Percentiles rank a stretch among this genome's conserved stretches.
These are phyloP conservation scores for Lottia gigantea DNA, from an alignment of 2,888 invertebrate species.

Conservation along the genomic window DNA sequence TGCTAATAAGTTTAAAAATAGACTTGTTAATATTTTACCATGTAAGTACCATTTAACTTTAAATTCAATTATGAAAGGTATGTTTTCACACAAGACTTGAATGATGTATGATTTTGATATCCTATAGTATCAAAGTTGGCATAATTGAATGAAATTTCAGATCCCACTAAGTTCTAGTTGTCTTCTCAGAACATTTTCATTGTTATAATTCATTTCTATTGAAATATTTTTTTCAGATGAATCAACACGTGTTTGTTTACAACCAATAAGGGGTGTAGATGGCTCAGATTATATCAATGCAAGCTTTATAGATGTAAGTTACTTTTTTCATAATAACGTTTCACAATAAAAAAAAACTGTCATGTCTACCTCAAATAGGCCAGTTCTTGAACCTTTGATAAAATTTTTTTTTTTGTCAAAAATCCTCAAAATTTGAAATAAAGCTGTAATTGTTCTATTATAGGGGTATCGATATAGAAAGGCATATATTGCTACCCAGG, in stretches of 20 bases:
- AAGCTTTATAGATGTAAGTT: slow-evolving; percentile 88
- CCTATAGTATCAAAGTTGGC: too few relatives aligned
- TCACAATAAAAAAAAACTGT: too few relatives aligned
- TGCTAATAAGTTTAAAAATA: slow-evolving; percentile 98
- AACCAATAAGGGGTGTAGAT: slow-evolving; percentile 88
- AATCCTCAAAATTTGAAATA: not conserved
- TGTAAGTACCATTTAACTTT: slow-evolving; percentile 69
- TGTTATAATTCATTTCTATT: not conserved
- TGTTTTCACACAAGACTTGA: too few relatives aligned
- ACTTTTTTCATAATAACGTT: too few relatives aligned
- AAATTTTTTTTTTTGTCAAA: not conserved
- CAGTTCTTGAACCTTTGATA: not conserved
- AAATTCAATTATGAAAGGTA: too few relatives aligned
- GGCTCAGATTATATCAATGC: slow-evolving; percentile 99
- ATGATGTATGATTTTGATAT: too few relatives aligned
- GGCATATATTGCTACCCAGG: slow-evolving; percentile 98
- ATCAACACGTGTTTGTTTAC: slow-evolving; percentile 90
- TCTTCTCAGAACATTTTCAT: too few relatives aligned
- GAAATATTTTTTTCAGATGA: slow-evolving; percentile 76
- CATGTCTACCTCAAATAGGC: not conserved
- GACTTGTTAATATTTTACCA: slow-evolving; percentile 96
- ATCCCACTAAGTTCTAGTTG: too few relatives aligned
- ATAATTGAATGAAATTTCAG: too few relatives aligned
- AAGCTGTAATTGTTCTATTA: slow-evolving; percentile 13
- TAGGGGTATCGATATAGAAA: slow-evolving; percentile 76